Evolutionary conservation across 1,140 invertebrate species (phyloP).

Genomic region (Globodera rostochiensis): DNA sequence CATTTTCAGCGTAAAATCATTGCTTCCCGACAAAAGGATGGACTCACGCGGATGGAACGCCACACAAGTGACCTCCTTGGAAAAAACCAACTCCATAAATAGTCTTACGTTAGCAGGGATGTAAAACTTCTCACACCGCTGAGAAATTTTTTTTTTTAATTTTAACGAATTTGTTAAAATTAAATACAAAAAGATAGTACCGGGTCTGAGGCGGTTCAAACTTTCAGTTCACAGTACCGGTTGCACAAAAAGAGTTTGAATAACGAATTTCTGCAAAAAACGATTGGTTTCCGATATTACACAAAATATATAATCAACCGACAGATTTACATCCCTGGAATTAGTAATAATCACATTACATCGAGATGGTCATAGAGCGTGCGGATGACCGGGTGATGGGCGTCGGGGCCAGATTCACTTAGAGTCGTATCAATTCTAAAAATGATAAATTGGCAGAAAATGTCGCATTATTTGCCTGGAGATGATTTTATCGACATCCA

Average conservation of each 20-base stretch:
- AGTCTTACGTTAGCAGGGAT: not conserved
- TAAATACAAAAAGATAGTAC: too few species aligned
- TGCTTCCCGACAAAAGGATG: constrained; percentile 87
- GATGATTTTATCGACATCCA: constrained; percentile 96
- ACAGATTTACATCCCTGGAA: constrained; percentile 23
- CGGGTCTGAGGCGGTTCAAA: too few species aligned
- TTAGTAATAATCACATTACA: constrained; percentile 51
- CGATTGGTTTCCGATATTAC: too few species aligned
- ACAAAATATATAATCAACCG: too few species aligned
- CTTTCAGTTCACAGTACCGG: too few species aligned
- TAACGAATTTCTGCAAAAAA: too few species aligned
- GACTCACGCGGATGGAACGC: constrained; percentile 89
- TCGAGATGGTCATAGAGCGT: constrained; percentile 97
- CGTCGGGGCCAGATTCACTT: constrained; percentile 72
- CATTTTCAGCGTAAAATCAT: constrained; percentile 89
- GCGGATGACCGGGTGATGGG: constrained; percentile 87
- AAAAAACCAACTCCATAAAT: constrained; percentile 33
- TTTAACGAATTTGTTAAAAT: too few species aligned
- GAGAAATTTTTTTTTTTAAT: not conserved
- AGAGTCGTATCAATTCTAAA: constrained; percentile 69
- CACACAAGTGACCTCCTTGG: constrained; percentile 85
- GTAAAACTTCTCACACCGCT: too few species aligned
- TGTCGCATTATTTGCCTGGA: constrained; percentile 69
- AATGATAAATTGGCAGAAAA: constrained; percentile 57
- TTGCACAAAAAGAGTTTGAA: too few species aligned